Base-by-base conservation (phyloP, 1,140 invertebrate species). In the Zeugodacus cucurbitae region DNA sequence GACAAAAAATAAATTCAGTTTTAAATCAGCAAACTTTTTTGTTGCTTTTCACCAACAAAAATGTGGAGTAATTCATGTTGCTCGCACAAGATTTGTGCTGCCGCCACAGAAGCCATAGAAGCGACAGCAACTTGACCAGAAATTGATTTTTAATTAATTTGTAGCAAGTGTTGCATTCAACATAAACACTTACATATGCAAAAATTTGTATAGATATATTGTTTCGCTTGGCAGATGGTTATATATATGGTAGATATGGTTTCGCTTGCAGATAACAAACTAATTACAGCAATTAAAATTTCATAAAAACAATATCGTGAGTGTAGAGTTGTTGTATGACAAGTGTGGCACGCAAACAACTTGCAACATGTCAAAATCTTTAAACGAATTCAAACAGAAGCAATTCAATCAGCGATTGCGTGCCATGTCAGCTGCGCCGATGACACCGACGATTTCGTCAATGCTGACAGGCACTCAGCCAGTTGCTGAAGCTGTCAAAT, bases 91-190 rank as follows among this genome's bases (percentile, higher is more conserved):
- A 82, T 82, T 82, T 82, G 41, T 82, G 74, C 48, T 48, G 22
- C 74, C 22, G 37, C 41, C 74, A 48, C 74, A 82, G 74, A 82
- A 48, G 37, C 41, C 74, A 48, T 41, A 82, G 74, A 82, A 48
- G 74, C 74, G 74, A n/a, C 74, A 82, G n/a, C n/a, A n/a, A 74
- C 17, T 74, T 41, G 22, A 82, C 26, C 29, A 41, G 74, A 41
- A 54, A 82, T 34, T 82, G 74, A 82, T 82, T 48, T 82, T 48
- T 82, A 82, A 82, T 82, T 82, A 82, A 82, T 82, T 82, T 82
- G 74, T 82, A 26, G 74, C 74, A 82, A 82, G 48, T 54, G 20
- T 48, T 48, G 20, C 22, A 26, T 26, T 82, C 29, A 82, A 82
- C 41, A 82, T 70, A 29, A 32, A 26, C 41, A 41, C 32, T 29